Evolutionary conservation across 2,888 invertebrate species (phyloP).

Genomic region (Amaurobius ferox): DNA sequence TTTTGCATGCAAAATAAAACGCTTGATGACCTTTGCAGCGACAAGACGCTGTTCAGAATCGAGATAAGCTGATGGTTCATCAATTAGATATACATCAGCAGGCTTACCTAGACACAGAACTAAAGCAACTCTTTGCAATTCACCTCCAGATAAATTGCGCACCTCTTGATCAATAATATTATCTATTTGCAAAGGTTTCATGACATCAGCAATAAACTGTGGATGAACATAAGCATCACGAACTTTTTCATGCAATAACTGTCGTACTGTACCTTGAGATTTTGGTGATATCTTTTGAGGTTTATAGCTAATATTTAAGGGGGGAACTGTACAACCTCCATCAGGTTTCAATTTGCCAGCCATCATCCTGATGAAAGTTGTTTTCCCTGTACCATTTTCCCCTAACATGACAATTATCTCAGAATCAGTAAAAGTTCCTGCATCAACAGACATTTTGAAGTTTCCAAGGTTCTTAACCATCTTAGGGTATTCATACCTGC

Average conservation of each 20-base stretch:
- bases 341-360: slow-evolving; percentile 97
- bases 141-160: slow-evolving; percentile 98
- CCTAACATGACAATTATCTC: slow-evolving; percentile 97
- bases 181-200: slow-evolving; percentile 98
- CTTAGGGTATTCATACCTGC: slow-evolving; percentile 95
- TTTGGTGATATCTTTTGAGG: slow-evolving; percentile 99
- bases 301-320: slow-evolving; percentile 98
- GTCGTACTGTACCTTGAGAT: slow-evolving; percentile 93
- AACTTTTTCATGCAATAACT: slow-evolving; percentile 96
- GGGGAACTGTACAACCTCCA: slow-evolving; percentile 87
- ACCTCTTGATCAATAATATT: slow-evolving; percentile 98
- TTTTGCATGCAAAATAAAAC: slow-evolving; percentile 98
- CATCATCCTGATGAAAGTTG: slow-evolving; percentile 98
- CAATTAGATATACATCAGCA: slow-evolving; percentile 98
- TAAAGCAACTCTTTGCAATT: slow-evolving; percentile 97
- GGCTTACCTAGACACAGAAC: slow-evolving; percentile 98
- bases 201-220: slow-evolving; percentile 97
- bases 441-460: slow-evolving; percentile 87
- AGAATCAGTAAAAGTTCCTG: slow-evolving; percentile 98
- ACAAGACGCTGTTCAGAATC: slow-evolving; percentile 99
- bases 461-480: slow-evolving; percentile 85
- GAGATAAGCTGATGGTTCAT: slow-evolving; percentile 96
- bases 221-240: slow-evolving; percentile 98
- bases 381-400: slow-evolving; percentile 99
- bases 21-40: slow-evolving; percentile 91